Percentiles rank a stretch among this genome's conserved stretches.
phyloP scores from a whole-genome alignment of 2,113 vertebrate genomes.

The Peucedramus taeniatus region DNA sequence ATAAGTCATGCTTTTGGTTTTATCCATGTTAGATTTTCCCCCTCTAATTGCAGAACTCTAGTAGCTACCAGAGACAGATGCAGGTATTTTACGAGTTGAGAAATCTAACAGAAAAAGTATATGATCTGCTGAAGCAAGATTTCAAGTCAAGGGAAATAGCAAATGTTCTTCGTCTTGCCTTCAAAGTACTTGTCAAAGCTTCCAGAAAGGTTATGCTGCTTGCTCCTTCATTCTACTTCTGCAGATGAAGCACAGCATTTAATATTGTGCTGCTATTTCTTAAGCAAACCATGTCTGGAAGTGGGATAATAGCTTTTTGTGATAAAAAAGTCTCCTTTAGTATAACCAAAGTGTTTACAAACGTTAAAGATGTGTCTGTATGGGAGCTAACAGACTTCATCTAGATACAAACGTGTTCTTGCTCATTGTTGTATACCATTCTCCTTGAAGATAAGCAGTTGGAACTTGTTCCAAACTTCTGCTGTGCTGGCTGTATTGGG shows the following conservation, averaged over 20 bases:
- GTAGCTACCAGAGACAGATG: not conserved
- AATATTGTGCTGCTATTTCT: not conserved
- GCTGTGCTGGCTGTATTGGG: not conserved
- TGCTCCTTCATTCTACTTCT: not conserved
- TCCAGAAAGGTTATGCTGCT: not conserved
- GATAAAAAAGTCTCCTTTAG: not conserved
- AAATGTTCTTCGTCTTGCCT: not conserved
- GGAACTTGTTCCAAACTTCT: not conserved
- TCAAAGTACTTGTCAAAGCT: not conserved
- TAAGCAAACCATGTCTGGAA: not conserved
- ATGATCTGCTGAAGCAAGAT: not conserved
- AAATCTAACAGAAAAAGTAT: not conserved
- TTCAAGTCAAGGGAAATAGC: not conserved
- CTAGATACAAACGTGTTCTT: not conserved
- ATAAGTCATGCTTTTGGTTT: not conserved
- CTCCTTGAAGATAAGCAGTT: not conserved
- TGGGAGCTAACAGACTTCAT: not conserved
- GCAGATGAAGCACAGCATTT: not conserved
- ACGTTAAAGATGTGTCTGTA: not conserved
- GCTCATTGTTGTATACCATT: not conserved
- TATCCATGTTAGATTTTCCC: not conserved
- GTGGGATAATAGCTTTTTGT: not conserved
- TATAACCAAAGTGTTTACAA: not conserved
- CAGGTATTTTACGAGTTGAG: not conserved
- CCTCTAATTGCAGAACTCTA: not conserved